These are phyloP conservation scores for Uropetala carovei DNA, from an alignment of 2,888 invertebrate species.

Conservation along the genomic window DNA sequence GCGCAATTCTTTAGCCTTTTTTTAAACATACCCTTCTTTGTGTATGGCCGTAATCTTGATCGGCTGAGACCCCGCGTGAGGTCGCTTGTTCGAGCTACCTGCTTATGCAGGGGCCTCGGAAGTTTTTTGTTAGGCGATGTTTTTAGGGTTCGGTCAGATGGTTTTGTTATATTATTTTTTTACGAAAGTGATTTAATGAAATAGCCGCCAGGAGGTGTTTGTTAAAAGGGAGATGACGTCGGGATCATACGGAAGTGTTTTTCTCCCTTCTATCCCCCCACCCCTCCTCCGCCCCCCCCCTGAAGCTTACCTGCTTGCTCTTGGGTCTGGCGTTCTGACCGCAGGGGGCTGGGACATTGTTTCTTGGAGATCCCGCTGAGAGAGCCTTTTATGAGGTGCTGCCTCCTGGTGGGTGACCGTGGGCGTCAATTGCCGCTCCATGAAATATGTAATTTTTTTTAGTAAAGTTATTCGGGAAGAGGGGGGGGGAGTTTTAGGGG, in stretches of 20 bases:
- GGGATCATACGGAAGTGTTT: not conserved
- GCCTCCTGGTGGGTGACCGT: not conserved
- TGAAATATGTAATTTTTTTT: not conserved
- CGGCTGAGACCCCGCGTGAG: not conserved
- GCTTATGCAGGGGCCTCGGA: not conserved
- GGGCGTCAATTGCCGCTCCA: constrained; percentile 11
- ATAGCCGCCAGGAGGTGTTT: not conserved
- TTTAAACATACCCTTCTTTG: not conserved
- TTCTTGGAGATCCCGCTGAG: constrained; percentile 11
- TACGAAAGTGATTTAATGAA: not conserved
- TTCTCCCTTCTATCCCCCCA: too few species aligned
- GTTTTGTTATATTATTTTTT: too few species aligned
- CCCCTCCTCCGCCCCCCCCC: too few species aligned
- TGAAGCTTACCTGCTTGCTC: not conserved
- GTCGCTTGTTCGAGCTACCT: not conserved
- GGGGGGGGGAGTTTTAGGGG: not conserved
- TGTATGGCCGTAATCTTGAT: not conserved
- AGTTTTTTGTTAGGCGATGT: not conserved
- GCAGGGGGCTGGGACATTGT: constrained; percentile 18
- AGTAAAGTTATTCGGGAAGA: not conserved
- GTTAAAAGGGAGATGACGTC: not conserved
- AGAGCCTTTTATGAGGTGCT: constrained; percentile 19
- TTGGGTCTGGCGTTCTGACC: not conserved
- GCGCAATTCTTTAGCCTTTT: not conserved
- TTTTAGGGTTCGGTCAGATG: too few species aligned